Conservation (phyloP, 2,113 vertebrate genomes). For the Phyllopteryx taeniolatus region DNA sequence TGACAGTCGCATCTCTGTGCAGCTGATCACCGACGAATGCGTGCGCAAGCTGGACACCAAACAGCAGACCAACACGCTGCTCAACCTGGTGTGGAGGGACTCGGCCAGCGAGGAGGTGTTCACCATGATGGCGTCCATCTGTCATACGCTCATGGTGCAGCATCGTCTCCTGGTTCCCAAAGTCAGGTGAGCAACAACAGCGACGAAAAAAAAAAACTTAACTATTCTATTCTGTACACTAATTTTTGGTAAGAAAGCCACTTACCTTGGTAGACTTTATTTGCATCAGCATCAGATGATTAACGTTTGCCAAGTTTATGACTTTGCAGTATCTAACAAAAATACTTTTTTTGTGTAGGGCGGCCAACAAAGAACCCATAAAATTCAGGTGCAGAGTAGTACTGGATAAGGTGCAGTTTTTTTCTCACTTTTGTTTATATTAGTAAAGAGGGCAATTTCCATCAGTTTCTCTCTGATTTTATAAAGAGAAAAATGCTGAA, state of each 20-base stretch:
- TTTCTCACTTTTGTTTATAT: no score
- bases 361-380: no score
- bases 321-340: neutral
- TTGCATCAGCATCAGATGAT: no score
- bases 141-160: conserved; percentile 96
- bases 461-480: no score
- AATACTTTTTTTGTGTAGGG: neutral
- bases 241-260: neutral
- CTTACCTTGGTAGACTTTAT: no score
- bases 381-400: no score
- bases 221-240: conserved; percentile 48
- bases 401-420: no score
- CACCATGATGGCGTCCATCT: conserved; percentile 88
- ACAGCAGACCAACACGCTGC: conserved; percentile 89
- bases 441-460: no score
- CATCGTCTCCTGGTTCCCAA: conserved; percentile 96
- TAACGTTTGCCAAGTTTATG: neutral
- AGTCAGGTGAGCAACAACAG: conserved; percentile 81
- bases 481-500: no score
- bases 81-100: conserved; percentile 95
- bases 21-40: conserved; percentile 89
- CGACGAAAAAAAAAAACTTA: conserved; percentile 40
- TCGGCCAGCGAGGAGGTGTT: conserved; percentile 91
- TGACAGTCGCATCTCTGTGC: conserved; percentile 83
- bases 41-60: conserved; percentile 93